Conservation (phyloP, 2,888 invertebrate species). For the Lochmaea crataegi region DNA sequence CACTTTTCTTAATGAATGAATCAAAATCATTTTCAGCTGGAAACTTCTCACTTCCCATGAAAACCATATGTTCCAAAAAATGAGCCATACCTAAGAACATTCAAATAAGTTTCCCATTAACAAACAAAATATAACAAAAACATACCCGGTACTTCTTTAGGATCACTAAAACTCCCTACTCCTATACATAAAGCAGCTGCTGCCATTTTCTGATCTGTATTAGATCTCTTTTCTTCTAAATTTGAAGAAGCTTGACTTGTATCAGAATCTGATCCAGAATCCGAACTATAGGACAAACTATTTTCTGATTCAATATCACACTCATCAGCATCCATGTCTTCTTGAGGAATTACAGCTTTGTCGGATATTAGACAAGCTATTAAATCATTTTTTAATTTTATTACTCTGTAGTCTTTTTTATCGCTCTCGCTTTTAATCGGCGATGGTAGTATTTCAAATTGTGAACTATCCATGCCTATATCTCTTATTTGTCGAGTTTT, state of each 20-base stretch:
- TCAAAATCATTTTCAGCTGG: slow-evolving; percentile 89
- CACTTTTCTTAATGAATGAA: slow-evolving; percentile 82
- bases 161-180: slow-evolving; percentile 85
- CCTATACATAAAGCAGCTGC: slow-evolving; percentile 82
- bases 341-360: slow-evolving; percentile 41
- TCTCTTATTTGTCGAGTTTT: not conserved
- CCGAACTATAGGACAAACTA: slow-evolving; percentile 61
- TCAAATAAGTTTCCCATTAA: slow-evolving; percentile 71
- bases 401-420: slow-evolving; percentile 80
- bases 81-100: slow-evolving; percentile 71
- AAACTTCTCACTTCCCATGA: slow-evolving; percentile 93
- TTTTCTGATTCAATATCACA: slow-evolving; percentile 61
- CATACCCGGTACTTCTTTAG: slow-evolving; percentile 76
- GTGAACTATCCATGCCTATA: slow-evolving; percentile 15
- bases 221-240: slow-evolving; percentile 2
- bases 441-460: slow-evolving; percentile 58
- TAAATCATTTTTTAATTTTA: slow-evolving; percentile 77
- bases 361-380: slow-evolving; percentile 80
- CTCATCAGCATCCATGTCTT: slow-evolving; percentile 62
- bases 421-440: slow-evolving; percentile 82
- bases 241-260: slow-evolving; percentile 13
- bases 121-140: no score
- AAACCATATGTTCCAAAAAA: slow-evolving; percentile 92
- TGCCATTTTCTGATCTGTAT: slow-evolving; percentile 63
- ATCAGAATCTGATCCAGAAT: slow-evolving; percentile 50